Evolutionary conservation across 2,113 vertebrate genomes (phyloP).

Genomic region (Chloropsis hardwickii): DNA sequence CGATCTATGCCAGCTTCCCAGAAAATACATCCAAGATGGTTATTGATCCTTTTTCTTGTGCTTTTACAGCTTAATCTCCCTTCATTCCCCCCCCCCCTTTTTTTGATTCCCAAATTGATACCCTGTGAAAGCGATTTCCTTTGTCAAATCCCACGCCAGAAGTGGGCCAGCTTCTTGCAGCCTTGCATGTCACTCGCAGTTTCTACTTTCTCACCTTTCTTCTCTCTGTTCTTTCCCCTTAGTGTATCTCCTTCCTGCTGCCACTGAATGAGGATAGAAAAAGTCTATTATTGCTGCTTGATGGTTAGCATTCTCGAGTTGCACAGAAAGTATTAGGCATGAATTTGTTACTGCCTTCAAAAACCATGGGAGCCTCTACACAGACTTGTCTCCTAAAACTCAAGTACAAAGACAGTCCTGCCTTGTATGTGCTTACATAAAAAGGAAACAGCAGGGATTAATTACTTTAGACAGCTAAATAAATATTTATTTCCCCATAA

Average conservation of each 20-base stretch:
- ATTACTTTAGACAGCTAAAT: slow-evolving; percentile 73
- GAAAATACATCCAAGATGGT: slow-evolving; percentile 66
- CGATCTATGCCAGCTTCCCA: slow-evolving; percentile 63
- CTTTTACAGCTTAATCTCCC: slow-evolving; percentile 56
- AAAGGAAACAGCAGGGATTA: slow-evolving; percentile 68
- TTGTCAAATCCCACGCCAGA: not conserved
- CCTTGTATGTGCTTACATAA: slow-evolving; percentile 67
- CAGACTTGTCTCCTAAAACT: slow-evolving; percentile 31
- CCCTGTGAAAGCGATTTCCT: slow-evolving; percentile 23
- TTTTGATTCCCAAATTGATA: slow-evolving; percentile 43
- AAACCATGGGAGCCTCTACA: not conserved
- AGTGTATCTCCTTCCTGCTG: not conserved
- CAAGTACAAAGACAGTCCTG: slow-evolving; percentile 56
- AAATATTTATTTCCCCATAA: slow-evolving; percentile 72
- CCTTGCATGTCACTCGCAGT: not conserved
- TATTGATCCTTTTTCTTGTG: slow-evolving; percentile 72
- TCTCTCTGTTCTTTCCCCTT: not conserved
- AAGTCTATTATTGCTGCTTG: slow-evolving; percentile 8
- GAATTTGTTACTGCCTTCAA: slow-evolving; percentile 35
- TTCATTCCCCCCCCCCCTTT: not conserved
- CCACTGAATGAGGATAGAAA: not conserved
- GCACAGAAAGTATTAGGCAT: not conserved
- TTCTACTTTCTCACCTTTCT: slow-evolving; percentile 1
- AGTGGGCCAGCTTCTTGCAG: not conserved
- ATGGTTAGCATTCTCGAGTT: not conserved